These are phyloP conservation scores for Sus cebifrons DNA, from an alignment of 2,797 vertebrate genomes.

Conservation along the genomic window DNA sequence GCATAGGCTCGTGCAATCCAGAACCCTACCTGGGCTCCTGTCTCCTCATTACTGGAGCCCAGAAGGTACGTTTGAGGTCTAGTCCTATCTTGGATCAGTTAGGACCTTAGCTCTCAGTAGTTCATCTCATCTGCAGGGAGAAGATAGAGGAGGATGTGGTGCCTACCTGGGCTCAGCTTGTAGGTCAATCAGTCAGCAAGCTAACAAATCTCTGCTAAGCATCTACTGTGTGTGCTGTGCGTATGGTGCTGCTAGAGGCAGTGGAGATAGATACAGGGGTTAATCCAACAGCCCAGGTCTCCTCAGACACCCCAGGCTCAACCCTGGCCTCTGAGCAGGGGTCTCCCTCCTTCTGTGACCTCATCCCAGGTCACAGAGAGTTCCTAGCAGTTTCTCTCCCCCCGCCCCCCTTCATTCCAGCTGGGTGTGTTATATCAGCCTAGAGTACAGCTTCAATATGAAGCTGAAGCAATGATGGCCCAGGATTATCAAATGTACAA, in stretches of 20 bases:
- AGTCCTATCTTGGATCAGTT: neutral
- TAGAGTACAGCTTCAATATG: neutral
- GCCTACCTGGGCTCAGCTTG: neutral
- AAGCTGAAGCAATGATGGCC: neutral
- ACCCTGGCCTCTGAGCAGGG: neutral
- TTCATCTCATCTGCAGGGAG: neutral
- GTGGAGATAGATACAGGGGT: no score
- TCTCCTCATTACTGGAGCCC: neutral
- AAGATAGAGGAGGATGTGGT: neutral
- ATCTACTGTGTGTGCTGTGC: neutral
- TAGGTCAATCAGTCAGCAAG: neutral
- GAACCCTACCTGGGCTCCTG: neutral
- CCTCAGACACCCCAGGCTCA: neutral
- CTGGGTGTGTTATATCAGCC: neutral
- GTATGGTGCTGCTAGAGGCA: neutral
- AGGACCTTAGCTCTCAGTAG: neutral
- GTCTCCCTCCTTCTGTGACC: neutral
- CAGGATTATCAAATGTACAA: conserved; percentile 1
- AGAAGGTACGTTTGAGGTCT: neutral
- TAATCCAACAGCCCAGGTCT: neutral
- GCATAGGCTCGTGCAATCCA: neutral
- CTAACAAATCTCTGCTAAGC: neutral
- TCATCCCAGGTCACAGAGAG: neutral
- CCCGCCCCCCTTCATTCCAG: neutral
- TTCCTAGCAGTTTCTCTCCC: neutral